Percentiles rank a stretch among this genome's conserved stretches.
Evolutionary conservation across 2,113 vertebrate genomes (phyloP).

Genomic region (Ctenomys sociabilis): DNA sequence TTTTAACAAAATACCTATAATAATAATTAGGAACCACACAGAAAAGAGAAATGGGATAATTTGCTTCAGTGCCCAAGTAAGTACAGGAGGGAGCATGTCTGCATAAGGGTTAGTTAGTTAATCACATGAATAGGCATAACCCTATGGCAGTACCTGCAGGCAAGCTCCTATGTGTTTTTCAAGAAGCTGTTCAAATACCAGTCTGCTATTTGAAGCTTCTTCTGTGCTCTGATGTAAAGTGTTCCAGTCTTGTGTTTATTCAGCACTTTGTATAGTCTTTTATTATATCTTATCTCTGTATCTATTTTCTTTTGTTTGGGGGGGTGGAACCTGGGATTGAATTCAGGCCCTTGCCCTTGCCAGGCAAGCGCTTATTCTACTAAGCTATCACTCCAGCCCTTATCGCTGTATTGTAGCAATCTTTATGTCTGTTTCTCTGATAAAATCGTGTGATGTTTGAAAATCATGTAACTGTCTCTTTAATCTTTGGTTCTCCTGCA

Average conservation of each 20-base stretch:
- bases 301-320: too few species aligned
- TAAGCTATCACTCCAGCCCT: too few species aligned
- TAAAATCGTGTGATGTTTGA: conserved; percentile 41
- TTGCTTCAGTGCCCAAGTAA: conserved; percentile 13
- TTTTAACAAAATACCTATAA: conserved; percentile 43
- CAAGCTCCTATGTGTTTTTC: conserved; percentile 1
- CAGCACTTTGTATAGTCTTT: background rate
- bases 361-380: too few species aligned
- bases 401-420: background rate
- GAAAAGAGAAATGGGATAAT: background rate
- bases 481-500: conserved; percentile 1
- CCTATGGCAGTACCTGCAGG: background rate
- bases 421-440: background rate
- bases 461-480: background rate
- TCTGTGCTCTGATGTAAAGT: conserved; percentile 12
- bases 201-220: background rate
- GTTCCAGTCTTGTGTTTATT: conserved; percentile 5
- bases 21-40: background rate
- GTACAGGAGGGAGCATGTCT: background rate
- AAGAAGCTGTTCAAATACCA: conserved; percentile 6
- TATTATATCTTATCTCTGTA: background rate
- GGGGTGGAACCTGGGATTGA: too few species aligned
- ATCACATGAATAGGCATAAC: background rate
- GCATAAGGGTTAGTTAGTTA: background rate
- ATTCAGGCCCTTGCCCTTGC: too few species aligned